phyloP scores from a whole-genome alignment of 2,797 vertebrate species.

The Heterohyrax brucei region DNA sequence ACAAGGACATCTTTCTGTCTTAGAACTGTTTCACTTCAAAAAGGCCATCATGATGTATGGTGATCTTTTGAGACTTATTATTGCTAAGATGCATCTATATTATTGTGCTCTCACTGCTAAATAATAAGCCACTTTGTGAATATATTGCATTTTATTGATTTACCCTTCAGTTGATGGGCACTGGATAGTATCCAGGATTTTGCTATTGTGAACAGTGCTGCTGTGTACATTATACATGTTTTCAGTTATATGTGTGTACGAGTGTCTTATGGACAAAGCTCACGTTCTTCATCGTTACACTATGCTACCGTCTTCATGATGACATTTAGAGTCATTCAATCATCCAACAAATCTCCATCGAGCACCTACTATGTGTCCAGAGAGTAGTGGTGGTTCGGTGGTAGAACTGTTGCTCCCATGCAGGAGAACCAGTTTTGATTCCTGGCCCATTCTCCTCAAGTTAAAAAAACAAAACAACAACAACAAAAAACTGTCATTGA shows the following conservation, averaged over 20 bases:
- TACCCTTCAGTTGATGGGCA: background rate
- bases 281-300: background rate
- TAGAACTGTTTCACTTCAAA: conserved; percentile 41
- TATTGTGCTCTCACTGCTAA: background rate
- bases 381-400: background rate
- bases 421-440: background rate
- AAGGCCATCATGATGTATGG: background rate
- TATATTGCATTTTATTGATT: background rate
- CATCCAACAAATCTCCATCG: background rate
- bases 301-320: background rate
- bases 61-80: background rate
- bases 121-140: background rate
- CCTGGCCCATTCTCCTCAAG: background rate
- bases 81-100: background rate
- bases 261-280: background rate
- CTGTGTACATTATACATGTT: background rate
- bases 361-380: background rate
- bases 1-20: conserved; percentile 49
- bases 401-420: background rate
- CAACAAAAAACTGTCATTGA: background rate
- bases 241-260: background rate
- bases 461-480: too few species aligned
- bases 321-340: background rate
- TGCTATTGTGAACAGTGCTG: background rate
- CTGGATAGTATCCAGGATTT: background rate